A percentile compares a stretch with the other conserved stretches of the same genome.
phyloP scores from a whole-genome alignment of 2,797 vertebrate genomes.

The Lithobates pipiens region DNA sequence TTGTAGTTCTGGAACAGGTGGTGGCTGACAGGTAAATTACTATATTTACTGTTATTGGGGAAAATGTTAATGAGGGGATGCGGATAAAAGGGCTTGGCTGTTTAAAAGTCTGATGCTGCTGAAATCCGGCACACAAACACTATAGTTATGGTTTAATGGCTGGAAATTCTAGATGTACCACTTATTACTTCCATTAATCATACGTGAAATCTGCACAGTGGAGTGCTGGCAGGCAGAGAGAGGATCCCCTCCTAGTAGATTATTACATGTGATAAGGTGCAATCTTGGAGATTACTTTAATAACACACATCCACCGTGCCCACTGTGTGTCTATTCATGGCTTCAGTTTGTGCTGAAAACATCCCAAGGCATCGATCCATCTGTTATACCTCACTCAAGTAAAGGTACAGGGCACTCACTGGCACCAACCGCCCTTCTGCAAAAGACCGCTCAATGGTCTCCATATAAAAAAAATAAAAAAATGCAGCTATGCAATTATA shows the following conservation, averaged over 20 bases:
- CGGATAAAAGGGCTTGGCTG: neutral
- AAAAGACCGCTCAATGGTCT: neutral
- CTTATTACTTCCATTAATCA: constrained; percentile 47
- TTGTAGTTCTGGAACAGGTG: too few relatives aligned
- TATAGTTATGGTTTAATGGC: constrained; percentile 23
- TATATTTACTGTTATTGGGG: too few relatives aligned
- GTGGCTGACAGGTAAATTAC: too few relatives aligned
- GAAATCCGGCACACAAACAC: neutral
- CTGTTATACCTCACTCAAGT: constrained; percentile 36
- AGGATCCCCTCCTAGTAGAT: constrained; percentile 32
- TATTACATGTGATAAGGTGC: constrained; percentile 36
- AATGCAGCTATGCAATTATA: too few relatives aligned
- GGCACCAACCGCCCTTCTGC: neutral
- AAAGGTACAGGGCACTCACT: constrained; percentile 32
- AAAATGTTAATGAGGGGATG: neutral
- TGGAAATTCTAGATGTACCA: constrained; percentile 43
- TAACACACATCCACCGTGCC: too few relatives aligned
- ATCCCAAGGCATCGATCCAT: neutral
- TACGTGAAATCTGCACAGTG: constrained; percentile 39
- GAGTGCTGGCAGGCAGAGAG: constrained; percentile 52
- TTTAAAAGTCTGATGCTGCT: neutral
- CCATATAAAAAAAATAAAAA: too few relatives aligned
- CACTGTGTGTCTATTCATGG: too few relatives aligned
- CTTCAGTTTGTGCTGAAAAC: too few relatives aligned
- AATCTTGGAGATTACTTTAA: too few relatives aligned